Percentiles rank a stretch among this genome's conserved stretches.
phyloP scores from a whole-genome alignment of 2,113 vertebrate species.

The Diglossa brunneiventris region DNA sequence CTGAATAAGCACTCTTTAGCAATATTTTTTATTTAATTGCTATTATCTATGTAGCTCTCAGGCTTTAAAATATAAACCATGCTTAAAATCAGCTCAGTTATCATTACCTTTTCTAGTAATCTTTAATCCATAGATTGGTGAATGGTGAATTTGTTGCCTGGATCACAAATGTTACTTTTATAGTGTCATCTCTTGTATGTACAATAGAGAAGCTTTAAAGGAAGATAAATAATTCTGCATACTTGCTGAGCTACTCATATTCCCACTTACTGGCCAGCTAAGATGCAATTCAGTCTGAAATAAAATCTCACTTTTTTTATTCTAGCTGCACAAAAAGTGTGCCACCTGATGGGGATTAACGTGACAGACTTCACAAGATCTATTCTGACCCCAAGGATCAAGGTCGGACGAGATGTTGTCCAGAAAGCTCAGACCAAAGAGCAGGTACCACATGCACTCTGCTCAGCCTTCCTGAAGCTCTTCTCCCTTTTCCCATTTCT shows the following conservation, averaged over 20 bases:
- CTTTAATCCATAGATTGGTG: not conserved
- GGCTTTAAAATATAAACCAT: not conserved
- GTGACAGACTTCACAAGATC: slow-evolving; percentile 92
- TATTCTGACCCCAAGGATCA: slow-evolving; percentile 92
- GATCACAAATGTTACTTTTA: not conserved
- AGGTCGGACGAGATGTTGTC: slow-evolving; percentile 92
- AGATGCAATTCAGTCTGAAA: not conserved
- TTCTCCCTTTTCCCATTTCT: not conserved
- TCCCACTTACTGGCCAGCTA: not conserved
- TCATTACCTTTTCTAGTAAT: not conserved
- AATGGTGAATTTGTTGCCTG: not conserved
- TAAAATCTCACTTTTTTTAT: not conserved
- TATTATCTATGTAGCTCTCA: not conserved
- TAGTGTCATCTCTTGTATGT: not conserved
- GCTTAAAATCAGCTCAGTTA: not conserved
- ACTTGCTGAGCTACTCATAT: not conserved
- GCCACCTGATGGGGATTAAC: slow-evolving; percentile 92
- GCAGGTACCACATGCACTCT: slow-evolving; percentile 76
- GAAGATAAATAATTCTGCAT: not conserved
- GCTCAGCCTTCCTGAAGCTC: not conserved
- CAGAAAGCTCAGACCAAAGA: slow-evolving; percentile 98
- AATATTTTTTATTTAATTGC: not conserved
- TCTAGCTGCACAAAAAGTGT: slow-evolving; percentile 93
- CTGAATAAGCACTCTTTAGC: not conserved
- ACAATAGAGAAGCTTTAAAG: not conserved